These are phyloP conservation scores for Diacarnus erythraeanus DNA, from an alignment of 37 sponge, comb jelly and placozoan species.

Conservation along the genomic window DNA sequence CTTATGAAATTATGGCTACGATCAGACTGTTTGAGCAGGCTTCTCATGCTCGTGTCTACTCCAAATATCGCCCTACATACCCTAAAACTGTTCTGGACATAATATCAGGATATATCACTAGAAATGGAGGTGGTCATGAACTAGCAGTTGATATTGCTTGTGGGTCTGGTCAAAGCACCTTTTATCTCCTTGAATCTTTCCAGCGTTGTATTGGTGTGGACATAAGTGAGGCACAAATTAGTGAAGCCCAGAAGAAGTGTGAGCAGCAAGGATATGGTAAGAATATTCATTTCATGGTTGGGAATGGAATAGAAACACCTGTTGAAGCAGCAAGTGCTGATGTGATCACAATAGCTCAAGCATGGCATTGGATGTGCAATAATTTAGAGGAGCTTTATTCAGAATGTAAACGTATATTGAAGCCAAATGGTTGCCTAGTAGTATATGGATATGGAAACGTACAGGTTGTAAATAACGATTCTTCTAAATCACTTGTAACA, in stretches of 20 bases:
- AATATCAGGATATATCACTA: slow-evolving; percentile 38
- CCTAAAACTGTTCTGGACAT: slow-evolving; percentile 29
- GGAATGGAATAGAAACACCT: slow-evolving; percentile 35
- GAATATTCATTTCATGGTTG: slow-evolving; percentile 59
- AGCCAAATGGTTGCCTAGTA: slow-evolving; percentile 56
- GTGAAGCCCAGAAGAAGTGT: slow-evolving; percentile 25
- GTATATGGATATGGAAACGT: slow-evolving; percentile 80
- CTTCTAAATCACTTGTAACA: slow-evolving; percentile 19
- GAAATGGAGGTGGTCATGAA: slow-evolving; percentile 31
- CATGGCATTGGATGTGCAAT: slow-evolving; percentile 74
- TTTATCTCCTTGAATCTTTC: slow-evolving; percentile 32
- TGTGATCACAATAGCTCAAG: slow-evolving; percentile 72
- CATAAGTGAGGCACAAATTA: slow-evolving; percentile 72
- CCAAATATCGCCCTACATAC: slow-evolving; percentile 54
- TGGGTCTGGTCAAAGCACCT: slow-evolving; percentile 84
- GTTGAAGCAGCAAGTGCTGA: slow-evolving; percentile 31
- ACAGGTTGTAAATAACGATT: not conserved
- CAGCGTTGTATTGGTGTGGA: slow-evolving; percentile 59
- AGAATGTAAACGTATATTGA: slow-evolving; percentile 59
- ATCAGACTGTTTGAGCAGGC: slow-evolving; percentile 43
- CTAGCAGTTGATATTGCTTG: slow-evolving; percentile 67
- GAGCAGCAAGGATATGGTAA: not conserved
- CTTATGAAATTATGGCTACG: too few relatives aligned
- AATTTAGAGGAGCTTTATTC: slow-evolving; percentile 7
- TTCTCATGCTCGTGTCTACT: slow-evolving; percentile 47